Evolutionary conservation across 2,888 invertebrate genomes (phyloP).

Genomic region (Chrysolina haemoptera): DNA sequence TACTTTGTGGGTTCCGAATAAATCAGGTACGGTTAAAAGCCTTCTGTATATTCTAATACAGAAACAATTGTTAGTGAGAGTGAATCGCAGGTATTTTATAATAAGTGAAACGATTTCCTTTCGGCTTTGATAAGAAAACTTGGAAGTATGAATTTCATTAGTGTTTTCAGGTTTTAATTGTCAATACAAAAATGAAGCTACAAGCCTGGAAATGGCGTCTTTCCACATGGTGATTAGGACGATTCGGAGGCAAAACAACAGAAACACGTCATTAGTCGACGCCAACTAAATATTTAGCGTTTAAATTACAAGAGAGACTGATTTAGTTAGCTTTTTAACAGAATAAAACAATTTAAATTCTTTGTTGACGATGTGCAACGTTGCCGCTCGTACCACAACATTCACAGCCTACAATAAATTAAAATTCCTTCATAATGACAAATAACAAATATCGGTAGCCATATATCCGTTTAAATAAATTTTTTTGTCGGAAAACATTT

Average conservation of each 20-base stretch:
- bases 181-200: conserved; percentile 69
- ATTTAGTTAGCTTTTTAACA: not conserved
- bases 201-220: conserved; percentile 83
- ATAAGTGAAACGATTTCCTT: conserved; percentile 25
- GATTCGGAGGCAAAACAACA: conserved; percentile 34
- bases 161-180: conserved; percentile 28
- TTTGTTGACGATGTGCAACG: conserved; percentile 51
- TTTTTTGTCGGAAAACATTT: too few relatives aligned
- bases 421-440: conserved; percentile 21
- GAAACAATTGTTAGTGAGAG: conserved; percentile 55
- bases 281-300: not conserved
- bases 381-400: conserved; percentile 50
- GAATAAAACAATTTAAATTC: conserved; percentile 18
- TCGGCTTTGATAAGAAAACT: not conserved
- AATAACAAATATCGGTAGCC: conserved; percentile 8
- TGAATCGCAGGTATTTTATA: conserved; percentile 39
- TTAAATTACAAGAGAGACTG: conserved; percentile 2
- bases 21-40: conserved; percentile 68
- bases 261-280: conserved; percentile 14
- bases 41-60: conserved; percentile 56
- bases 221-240: conserved; percentile 76
- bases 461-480: not conserved
- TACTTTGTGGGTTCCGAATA: conserved; percentile 66
- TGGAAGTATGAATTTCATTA: not conserved
- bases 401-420: conserved; percentile 35